phyloP scores from a whole-genome alignment of 1,140 invertebrate genomes.

The Mylabris phalerata region DNA sequence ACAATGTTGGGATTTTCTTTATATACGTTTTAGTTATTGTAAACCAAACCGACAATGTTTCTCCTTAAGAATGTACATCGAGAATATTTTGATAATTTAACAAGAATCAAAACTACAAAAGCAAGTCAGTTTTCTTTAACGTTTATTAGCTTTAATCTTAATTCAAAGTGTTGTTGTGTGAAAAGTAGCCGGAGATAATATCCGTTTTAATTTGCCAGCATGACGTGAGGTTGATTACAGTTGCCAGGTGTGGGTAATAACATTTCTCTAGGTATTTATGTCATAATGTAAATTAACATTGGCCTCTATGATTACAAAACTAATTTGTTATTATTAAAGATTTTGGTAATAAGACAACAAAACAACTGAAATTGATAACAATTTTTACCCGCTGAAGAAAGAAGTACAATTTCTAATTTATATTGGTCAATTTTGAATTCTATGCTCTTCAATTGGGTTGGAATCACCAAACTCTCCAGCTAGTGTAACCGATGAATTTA shows the following conservation, averaged over 20 bases:
- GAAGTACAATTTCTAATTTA: too few relatives aligned
- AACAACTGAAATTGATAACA: too few relatives aligned
- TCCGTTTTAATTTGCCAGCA: constrained; percentile 15
- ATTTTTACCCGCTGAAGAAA: too few relatives aligned
- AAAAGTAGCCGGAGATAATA: constrained; percentile 13
- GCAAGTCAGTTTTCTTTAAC: neutral
- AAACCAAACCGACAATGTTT: neutral
- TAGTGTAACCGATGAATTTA: too few relatives aligned
- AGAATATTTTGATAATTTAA: neutral
- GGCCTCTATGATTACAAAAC: too few relatives aligned
- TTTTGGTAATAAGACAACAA: too few relatives aligned
- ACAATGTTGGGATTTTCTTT: neutral
- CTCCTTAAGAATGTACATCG: neutral
- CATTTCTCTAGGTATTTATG: constrained; percentile 10
- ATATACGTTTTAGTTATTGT: neutral
- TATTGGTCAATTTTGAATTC: too few relatives aligned
- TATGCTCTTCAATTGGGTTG: too few relatives aligned
- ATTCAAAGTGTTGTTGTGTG: constrained; percentile 15
- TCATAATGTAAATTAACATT: constrained; percentile 8
- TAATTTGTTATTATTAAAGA: too few relatives aligned
- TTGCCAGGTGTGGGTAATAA: constrained; percentile 15
- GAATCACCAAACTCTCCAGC: too few relatives aligned
- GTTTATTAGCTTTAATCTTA: constrained; percentile 6
- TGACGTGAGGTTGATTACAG: constrained; percentile 15
- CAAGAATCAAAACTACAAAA: neutral